phyloP scores from a whole-genome alignment of 2,888 invertebrate genomes.

The Eupithecia centaureata region DNA sequence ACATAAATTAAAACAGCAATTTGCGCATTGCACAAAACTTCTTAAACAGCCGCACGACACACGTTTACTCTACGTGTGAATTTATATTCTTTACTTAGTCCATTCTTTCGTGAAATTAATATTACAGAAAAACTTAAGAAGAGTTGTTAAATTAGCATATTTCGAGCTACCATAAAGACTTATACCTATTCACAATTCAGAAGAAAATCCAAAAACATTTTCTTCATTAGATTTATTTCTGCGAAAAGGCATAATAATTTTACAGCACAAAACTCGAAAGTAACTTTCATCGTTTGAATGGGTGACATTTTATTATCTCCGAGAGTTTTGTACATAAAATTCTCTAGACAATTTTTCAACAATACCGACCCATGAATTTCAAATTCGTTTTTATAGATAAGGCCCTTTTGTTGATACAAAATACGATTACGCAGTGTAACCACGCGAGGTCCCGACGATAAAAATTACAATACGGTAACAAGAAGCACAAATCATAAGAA shows the following conservation, averaged over 20 bases:
- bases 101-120: neutral
- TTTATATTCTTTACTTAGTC: conserved; percentile 8
- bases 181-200: conserved; percentile 5
- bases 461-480: conserved; percentile 79
- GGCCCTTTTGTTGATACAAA: conserved; percentile 77
- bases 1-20: conserved; percentile 3
- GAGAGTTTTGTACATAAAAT: conserved; percentile 69
- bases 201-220: conserved; percentile 20
- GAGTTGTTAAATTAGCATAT: conserved; percentile 7
- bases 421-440: conserved; percentile 75
- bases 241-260: conserved; percentile 51
- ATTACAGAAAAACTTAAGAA: conserved; percentile 6
- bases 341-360: conserved; percentile 75
- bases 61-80: conserved; percentile 2
- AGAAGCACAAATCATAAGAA: conserved; percentile 74
- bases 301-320: conserved; percentile 64
- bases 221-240: conserved; percentile 41
- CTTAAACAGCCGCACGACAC: conserved; percentile 1
- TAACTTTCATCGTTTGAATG: conserved; percentile 56
- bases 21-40: conserved; percentile 13
- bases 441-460: conserved; percentile 74
- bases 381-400: conserved; percentile 79
- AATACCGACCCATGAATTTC: conserved; percentile 75
- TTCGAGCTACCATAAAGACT: conserved; percentile 7
- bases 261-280: conserved; percentile 55